These are phyloP conservation scores for Zhuqinia jingwanae DNA, from an alignment of 2,888 invertebrate genomes.

Conservation along the genomic window DNA sequence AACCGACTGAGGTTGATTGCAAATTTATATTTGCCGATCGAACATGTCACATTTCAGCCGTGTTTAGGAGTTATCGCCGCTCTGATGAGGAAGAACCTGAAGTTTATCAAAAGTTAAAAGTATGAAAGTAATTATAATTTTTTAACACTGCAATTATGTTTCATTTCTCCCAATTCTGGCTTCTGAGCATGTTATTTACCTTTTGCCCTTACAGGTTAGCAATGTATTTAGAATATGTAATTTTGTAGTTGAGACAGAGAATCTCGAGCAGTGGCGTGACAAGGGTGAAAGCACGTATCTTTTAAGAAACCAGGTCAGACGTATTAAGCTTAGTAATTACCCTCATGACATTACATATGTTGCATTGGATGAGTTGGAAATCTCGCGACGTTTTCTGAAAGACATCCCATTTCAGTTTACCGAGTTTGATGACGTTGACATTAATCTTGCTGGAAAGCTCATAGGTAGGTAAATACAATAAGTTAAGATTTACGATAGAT, in stretches of 20 bases:
- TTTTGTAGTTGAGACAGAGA: background rate
- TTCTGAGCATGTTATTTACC: too few relatives aligned
- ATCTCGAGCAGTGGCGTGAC: background rate
- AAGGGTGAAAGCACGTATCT: background rate
- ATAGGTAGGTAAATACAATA: background rate
- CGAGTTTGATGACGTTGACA: background rate
- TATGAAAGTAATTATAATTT: background rate
- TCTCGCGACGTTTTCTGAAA: background rate
- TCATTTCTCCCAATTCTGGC: too few relatives aligned
- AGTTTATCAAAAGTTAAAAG: background rate
- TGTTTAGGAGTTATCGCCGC: background rate
- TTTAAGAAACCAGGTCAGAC: background rate
- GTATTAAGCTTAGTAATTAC: background rate
- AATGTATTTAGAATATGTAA: background rate
- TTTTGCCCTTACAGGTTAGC: too few relatives aligned
- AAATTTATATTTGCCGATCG: slow-evolving; percentile 14
- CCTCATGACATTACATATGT: background rate
- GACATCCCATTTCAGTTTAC: background rate
- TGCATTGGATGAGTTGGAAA: background rate
- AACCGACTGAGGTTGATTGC: background rate
- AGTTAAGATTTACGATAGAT: background rate
- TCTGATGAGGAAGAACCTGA: too few relatives aligned
- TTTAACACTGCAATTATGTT: too few relatives aligned
- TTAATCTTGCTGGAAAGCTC: background rate
- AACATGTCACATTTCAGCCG: background rate